Evolutionary conservation across 1,140 invertebrate species (phyloP), one percentile per base, ranked within the genome.

Genomic region (Drosophila lini): DNA sequence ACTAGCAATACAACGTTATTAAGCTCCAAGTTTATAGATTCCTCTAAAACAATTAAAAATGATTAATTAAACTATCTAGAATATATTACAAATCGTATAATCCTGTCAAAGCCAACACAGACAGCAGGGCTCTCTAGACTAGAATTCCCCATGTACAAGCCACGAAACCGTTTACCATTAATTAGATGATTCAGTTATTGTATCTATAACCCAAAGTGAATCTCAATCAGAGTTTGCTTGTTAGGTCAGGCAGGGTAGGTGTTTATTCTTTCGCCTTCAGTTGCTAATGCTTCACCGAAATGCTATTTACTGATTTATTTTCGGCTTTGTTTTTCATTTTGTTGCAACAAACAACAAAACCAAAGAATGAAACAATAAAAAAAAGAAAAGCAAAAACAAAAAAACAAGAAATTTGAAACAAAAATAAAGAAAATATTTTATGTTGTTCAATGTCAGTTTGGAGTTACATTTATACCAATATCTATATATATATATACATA

Each of bases 371-470:
- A 58, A 63, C 68, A 62, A 47, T 57, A 57, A 74, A 57, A 80
- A 77, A 47, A 71, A 70, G 8, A 55, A 63, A 55, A 81, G 58
- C 48, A 52, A 62, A 48, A 50, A 32, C 28, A 32, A 52, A 52
- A 59, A 68, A 77, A 60, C 60, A 45, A 28, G 48, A 40, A 55
- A 70, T 70, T 76, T 45, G 15, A 63, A 68, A 62, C 68, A 34
- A 56, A 84, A 79, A 73, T 75, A 82, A 89, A 73, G 89, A 85
- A 91, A 90, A 90, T 91, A 91, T 91, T 90, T 90, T 90, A 84
- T 90, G 89, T 91, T 91, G 89, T 91, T 91, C 89, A 91, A 91
- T 91, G 89, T 91, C 89, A 91, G 89, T 91, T 91, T 91, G 89
- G 89, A 91, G 89, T 91, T 91, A 90, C 81, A 90, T 90, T 81